These are phyloP conservation scores for Phataginus tetradactyla DNA, from an alignment of 2,797 vertebrate genomes.

Conservation along the genomic window DNA sequence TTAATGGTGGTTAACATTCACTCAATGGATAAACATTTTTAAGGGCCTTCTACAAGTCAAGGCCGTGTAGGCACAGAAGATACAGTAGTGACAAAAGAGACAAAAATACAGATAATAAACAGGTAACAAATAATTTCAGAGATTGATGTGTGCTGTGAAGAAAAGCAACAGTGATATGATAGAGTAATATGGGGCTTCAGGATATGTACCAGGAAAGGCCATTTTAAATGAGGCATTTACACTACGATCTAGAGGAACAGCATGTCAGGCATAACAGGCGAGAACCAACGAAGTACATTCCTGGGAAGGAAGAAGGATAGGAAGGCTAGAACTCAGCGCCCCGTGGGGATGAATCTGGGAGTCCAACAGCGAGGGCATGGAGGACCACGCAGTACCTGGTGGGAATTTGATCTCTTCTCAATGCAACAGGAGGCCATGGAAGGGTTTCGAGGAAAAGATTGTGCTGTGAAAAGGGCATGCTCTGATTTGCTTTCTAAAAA, in stretches of 20 bases:
- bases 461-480: neutral
- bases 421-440: neutral
- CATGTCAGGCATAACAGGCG: neutral
- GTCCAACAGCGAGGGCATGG: neutral
- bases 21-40: neutral
- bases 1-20: neutral
- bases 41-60: neutral
- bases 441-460: neutral
- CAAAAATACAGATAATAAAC: neutral
- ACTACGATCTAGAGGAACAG: neutral
- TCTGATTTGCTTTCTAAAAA: slow-evolving; percentile 30
- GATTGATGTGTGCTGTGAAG: neutral
- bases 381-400: neutral
- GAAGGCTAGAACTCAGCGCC: neutral
- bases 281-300: neutral
- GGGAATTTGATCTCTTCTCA: slow-evolving; percentile 42
- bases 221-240: neutral
- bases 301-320: neutral
- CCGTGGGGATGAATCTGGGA: neutral
- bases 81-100: neutral
- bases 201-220: neutral
- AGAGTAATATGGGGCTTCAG: neutral
- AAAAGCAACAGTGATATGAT: neutral
- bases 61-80: neutral
- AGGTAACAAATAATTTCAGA: neutral